Evolutionary conservation across 2,113 vertebrate genomes (phyloP).

Genomic region (Athene cunicularia): DNA sequence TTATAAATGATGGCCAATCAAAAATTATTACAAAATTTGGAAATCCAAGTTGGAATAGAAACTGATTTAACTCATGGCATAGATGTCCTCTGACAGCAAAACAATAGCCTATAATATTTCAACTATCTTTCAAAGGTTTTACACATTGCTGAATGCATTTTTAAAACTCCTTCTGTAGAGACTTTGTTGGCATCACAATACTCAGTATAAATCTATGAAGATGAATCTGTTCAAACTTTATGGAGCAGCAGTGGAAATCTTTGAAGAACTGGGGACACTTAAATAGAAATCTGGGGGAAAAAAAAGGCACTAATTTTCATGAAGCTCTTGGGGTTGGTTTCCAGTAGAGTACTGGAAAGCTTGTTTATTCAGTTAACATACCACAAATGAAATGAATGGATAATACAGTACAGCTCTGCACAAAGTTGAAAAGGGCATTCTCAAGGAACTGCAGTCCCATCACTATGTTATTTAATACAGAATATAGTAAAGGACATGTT

Average conservation of each 20-base stretch:
- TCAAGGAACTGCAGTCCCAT: conserved; percentile 40
- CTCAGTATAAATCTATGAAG: background rate
- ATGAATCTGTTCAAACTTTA: background rate
- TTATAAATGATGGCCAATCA: background rate
- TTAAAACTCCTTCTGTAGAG: background rate
- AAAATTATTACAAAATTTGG: background rate
- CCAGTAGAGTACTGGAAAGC: background rate
- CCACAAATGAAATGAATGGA: conserved; percentile 49
- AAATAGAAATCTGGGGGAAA: background rate
- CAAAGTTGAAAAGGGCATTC: conserved; percentile 72
- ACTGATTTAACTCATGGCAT: background rate
- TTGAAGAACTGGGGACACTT: background rate
- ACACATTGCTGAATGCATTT: background rate
- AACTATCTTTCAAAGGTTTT: background rate
- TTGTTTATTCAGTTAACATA: conserved; percentile 36
- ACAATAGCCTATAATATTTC: background rate
- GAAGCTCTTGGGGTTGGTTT: conserved; percentile 1
- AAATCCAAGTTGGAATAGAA: background rate
- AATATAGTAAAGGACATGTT: conserved; percentile 47
- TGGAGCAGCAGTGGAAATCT: background rate
- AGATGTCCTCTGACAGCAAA: background rate
- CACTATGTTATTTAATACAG: conserved; percentile 59
- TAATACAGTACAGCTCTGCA: conserved; percentile 31
- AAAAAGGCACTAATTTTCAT: background rate
- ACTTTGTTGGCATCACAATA: background rate